Evolutionary conservation across 1,140 invertebrate genomes (phyloP).

Genomic region (Globodera ellingtonae): DNA sequence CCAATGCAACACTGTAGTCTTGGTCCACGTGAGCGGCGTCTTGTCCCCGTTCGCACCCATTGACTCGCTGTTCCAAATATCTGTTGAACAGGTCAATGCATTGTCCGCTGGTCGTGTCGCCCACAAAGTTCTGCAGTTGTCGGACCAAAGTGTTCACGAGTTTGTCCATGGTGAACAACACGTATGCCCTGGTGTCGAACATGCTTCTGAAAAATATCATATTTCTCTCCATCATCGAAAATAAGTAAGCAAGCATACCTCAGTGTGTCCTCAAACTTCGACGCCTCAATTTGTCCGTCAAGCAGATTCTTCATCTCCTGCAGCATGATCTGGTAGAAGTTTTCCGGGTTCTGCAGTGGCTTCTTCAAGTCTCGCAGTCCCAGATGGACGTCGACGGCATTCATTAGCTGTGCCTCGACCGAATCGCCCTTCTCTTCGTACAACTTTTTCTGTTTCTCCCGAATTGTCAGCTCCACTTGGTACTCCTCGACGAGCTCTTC

Average conservation of each 20-base stretch:
- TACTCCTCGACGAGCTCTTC: constrained; percentile 44
- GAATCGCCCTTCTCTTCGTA: constrained; percentile 26
- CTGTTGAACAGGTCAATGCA: constrained; percentile 31
- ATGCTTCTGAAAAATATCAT: constrained; percentile 35
- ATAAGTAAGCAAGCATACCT: constrained; percentile 21
- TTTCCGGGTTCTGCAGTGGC: constrained; percentile 41
- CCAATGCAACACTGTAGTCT: constrained; percentile 29
- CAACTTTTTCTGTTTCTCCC: constrained; percentile 34
- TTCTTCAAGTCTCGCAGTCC: constrained; percentile 41
- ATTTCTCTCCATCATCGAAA: background rate
- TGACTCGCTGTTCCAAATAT: constrained; percentile 27
- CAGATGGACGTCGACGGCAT: constrained; percentile 42
- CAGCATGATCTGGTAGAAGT: constrained; percentile 37
- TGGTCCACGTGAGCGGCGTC: constrained; percentile 25
- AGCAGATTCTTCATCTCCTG: constrained; percentile 44
- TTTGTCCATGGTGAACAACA: constrained; percentile 45
- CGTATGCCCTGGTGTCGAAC: constrained; percentile 40
- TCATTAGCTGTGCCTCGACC: constrained; percentile 27
- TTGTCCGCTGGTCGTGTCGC: constrained; percentile 31
- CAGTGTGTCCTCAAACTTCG: constrained; percentile 38
- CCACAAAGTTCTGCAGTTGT: constrained; percentile 40
- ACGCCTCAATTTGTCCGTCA: constrained; percentile 33
- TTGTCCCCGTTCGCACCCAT: constrained; percentile 30
- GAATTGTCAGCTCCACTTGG: constrained; percentile 32
- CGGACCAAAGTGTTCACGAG: constrained; percentile 36